Conservation (phyloP, 2,113 vertebrate genomes). For the Gila orcuttii region DNA sequence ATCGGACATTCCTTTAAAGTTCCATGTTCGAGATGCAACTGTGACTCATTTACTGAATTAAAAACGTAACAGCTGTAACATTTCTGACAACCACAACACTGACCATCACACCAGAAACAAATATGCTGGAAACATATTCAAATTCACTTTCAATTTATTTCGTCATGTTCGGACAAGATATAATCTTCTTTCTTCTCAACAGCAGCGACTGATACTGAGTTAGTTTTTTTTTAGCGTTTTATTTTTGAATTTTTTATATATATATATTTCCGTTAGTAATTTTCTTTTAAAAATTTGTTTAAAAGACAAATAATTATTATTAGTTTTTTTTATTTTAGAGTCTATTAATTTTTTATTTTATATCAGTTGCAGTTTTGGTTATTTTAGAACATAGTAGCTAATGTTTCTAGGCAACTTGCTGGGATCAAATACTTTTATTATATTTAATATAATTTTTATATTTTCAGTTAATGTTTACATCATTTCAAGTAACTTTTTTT, state of each 20-base stretch:
- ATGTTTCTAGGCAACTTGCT: background rate
- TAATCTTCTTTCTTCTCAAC: no score
- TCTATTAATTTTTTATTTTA: no score
- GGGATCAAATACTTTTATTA: background rate
- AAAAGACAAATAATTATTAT: no score
- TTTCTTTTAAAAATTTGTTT: no score
- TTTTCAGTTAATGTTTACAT: no score
- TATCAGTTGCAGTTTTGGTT: background rate
- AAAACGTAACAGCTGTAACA: background rate
- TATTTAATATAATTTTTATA: no score
- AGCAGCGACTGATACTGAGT: background rate
- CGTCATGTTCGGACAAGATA: background rate
- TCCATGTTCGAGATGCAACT: background rate
- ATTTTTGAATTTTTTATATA: no score
- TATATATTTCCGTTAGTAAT: background rate
- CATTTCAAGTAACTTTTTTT: no score
- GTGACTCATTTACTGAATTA: background rate
- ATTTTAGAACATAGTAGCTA: background rate
- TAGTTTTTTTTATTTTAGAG: no score
- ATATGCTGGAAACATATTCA: background rate
- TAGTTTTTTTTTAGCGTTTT: background rate
- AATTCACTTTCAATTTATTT: background rate
- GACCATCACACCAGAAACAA: background rate
- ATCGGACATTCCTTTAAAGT: no score
- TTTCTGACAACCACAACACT: background rate